Evolutionary conservation across 1,140 invertebrate species (phyloP).

Genomic region (Dryas iulia): DNA sequence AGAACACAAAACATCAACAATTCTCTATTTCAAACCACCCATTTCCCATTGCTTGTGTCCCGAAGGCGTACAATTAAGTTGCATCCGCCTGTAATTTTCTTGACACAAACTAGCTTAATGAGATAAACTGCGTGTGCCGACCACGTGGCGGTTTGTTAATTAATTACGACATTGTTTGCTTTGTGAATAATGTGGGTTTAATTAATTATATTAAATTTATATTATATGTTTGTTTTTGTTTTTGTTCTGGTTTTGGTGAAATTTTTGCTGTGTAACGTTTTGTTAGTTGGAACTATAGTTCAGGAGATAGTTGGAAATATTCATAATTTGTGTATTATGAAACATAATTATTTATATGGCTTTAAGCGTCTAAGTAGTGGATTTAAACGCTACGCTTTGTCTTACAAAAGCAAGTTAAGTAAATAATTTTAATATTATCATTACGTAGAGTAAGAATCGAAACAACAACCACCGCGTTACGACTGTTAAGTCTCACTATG

Average conservation of each 20-base stretch:
- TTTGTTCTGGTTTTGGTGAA: neutral
- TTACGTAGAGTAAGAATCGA: no score
- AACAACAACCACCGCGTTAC: no score
- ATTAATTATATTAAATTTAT: conserved; percentile 17
- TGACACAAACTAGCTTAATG: conserved; percentile 39
- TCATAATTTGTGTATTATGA: no score
- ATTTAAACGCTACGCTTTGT: no score
- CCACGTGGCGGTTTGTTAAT: conserved; percentile 33
- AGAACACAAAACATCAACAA: no score
- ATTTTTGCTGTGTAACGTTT: neutral
- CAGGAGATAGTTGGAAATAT: no score
- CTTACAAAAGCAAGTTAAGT: no score
- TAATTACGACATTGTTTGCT: conserved; percentile 32
- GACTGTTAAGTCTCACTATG: no score
- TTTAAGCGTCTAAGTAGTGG: no score
- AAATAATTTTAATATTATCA: no score
- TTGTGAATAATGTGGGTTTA: conserved; percentile 23
- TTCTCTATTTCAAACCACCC: neutral
- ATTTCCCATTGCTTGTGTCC: conserved; percentile 13
- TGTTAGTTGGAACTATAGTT: neutral
- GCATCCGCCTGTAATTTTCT: conserved; percentile 42
- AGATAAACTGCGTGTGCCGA: conserved; percentile 39
- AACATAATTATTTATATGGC: no score
- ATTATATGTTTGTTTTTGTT: neutral
- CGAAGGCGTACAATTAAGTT: conserved; percentile 42